Evolutionary conservation across 1,140 invertebrate species (phyloP).

Genomic region (Asobara japonica): DNA sequence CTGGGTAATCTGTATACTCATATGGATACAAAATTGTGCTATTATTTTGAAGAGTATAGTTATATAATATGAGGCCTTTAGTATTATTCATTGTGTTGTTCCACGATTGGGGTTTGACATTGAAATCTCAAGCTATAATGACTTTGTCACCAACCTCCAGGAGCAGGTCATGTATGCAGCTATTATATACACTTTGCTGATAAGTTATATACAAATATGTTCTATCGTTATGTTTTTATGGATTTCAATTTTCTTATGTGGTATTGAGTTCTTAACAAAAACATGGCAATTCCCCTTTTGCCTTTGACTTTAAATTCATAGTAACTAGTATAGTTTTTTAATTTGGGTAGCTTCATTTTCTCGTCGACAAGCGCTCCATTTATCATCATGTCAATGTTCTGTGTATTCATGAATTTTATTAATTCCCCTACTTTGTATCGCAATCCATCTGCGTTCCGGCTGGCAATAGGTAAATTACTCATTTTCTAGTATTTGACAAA

Average conservation of each 20-base stretch:
- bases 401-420: neutral
- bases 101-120: slow-evolving; percentile 7
- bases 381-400: neutral
- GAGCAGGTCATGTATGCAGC: neutral
- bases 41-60: neutral
- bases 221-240: neutral
- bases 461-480: too few relatives aligned
- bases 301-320: neutral
- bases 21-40: neutral
- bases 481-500: neutral
- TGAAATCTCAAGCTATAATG: neutral
- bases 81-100: neutral
- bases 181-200: neutral
- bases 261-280: neutral
- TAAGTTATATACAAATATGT: neutral
- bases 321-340: neutral
- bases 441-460: neutral
- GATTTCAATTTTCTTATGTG: neutral
- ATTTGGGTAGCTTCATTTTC: neutral
- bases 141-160: neutral
- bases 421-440: neutral
- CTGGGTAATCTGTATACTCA: neutral
- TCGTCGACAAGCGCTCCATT: neutral
- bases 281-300: neutral
- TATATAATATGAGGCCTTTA: neutral